Conservation (phyloP, 2,797 vertebrate genomes). For the Gymnocypris eckloni region DNA sequence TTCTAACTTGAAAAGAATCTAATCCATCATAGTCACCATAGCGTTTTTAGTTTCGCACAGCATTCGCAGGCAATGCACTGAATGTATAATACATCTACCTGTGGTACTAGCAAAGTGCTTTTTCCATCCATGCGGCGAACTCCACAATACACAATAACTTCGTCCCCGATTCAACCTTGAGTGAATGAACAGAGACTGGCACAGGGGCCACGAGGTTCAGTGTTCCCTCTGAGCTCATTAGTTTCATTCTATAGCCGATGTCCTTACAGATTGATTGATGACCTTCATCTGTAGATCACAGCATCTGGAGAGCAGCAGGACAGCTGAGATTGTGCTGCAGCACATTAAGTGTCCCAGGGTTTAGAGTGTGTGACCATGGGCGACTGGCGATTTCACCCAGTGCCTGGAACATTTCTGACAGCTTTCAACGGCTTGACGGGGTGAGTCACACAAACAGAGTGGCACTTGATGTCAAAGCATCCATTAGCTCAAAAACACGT, state of each 20-base stretch:
- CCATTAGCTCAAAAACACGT: conserved; percentile 36
- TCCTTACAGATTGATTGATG: conserved; percentile 55
- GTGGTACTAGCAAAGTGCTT: conserved; percentile 41
- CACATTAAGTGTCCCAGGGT: conserved; percentile 40
- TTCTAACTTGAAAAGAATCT: conserved; percentile 45
- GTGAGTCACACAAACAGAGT: conserved; percentile 56
- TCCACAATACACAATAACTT: conserved; percentile 41
- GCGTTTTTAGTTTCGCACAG: conserved; percentile 40
- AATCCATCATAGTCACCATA: conserved; percentile 47
- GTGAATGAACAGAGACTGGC: conserved; percentile 36
- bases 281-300: conserved; percentile 39
- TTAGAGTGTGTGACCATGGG: conserved; percentile 40
- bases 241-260: conserved; percentile 25
- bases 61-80: conserved; percentile 33
- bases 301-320: conserved; percentile 60
- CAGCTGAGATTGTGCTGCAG: conserved; percentile 38
- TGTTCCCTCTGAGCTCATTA: conserved; percentile 45
- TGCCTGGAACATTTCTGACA: conserved; percentile 51
- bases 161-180: conserved; percentile 27
- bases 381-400: conserved; percentile 45
- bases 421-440: conserved; percentile 47
- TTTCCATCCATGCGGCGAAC: conserved; percentile 24
- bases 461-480: conserved; percentile 27
- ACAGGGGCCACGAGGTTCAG: conserved; percentile 32
- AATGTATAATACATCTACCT: conserved; percentile 49